These are phyloP conservation scores for Caenorhabditis brenneri DNA, from an alignment of 1,140 invertebrate genomes.

Conservation along the genomic window DNA sequence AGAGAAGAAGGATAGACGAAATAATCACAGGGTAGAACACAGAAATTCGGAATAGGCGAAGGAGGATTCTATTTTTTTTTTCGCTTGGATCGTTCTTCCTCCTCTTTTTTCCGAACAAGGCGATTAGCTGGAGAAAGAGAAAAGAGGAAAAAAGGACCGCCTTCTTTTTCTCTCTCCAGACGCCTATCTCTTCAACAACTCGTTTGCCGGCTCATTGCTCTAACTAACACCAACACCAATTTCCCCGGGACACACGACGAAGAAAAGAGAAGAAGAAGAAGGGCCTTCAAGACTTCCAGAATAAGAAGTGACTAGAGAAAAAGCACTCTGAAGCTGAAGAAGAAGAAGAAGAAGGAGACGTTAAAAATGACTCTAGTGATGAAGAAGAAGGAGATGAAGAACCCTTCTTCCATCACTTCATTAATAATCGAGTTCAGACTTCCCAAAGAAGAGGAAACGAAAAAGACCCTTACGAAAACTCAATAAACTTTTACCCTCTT, in stretches of 20 bases:
- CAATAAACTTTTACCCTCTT: slow-evolving; percentile 5
- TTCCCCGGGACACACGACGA: not conserved
- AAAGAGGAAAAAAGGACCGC: not conserved
- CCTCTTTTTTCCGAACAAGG: slow-evolving; percentile 6
- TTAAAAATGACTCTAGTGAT: not conserved
- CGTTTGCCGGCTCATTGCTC: slow-evolving; percentile 42
- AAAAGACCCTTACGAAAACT: not conserved
- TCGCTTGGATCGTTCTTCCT: not conserved
- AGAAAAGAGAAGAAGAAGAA: not conserved
- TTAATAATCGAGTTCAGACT: slow-evolving; percentile 32
- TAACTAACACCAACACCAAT: slow-evolving; percentile 43
- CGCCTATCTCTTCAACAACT: slow-evolving; percentile 40
- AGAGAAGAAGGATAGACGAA: not conserved
- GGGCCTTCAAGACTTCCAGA: not conserved
- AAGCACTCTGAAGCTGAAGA: not conserved
- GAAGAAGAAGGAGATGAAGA: not conserved
- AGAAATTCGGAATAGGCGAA: no score
- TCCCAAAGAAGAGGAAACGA: not conserved
- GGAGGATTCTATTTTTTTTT: not conserved
- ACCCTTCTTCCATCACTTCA: not conserved
- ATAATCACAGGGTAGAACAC: slow-evolving; percentile 41
- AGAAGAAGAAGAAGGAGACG: not conserved
- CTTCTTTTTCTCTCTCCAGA: not conserved
- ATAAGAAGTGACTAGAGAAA: no score
- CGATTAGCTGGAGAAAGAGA: not conserved